Conservation (phyloP, 1,140 invertebrate genomes). For the Macrocentrus cingulum region DNA sequence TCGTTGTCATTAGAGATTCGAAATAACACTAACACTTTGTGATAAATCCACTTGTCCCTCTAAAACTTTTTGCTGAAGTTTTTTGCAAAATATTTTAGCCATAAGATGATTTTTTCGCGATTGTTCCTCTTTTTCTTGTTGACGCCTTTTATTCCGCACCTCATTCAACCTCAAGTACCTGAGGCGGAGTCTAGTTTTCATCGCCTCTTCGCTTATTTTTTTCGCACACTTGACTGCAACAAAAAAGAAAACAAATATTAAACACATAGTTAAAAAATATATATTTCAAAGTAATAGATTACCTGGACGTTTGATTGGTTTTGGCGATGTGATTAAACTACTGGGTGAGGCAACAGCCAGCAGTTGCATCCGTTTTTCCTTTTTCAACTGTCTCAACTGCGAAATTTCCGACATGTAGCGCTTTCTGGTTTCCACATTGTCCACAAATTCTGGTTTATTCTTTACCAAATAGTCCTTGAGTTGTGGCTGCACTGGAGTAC, state of each 20-base stretch:
- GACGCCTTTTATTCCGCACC: constrained; percentile 52
- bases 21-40: constrained; percentile 59
- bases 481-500: constrained; percentile 7
- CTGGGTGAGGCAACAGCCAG: constrained; percentile 47
- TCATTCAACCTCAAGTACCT: constrained; percentile 58
- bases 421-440: constrained; percentile 51
- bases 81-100: constrained; percentile 62
- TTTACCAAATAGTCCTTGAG: constrained; percentile 47
- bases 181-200: constrained; percentile 54
- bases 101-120: constrained; percentile 60
- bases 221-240: constrained; percentile 44
- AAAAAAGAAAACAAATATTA: constrained; percentile 8
- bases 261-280: neutral
- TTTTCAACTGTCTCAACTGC: constrained; percentile 47
- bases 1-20: constrained; percentile 38
- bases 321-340: constrained; percentile 35
- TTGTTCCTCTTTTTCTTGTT: constrained; percentile 57
- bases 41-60: constrained; percentile 58
- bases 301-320: constrained; percentile 30
- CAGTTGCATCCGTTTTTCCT: constrained; percentile 48
- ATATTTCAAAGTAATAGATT: neutral
- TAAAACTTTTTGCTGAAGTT: constrained; percentile 58
- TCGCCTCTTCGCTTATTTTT: constrained; percentile 54
- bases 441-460: constrained; percentile 53
- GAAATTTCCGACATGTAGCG: constrained; percentile 53